Conservation (phyloP, 2,888 invertebrate genomes). For the Hermaeophaga mercurialis region DNA sequence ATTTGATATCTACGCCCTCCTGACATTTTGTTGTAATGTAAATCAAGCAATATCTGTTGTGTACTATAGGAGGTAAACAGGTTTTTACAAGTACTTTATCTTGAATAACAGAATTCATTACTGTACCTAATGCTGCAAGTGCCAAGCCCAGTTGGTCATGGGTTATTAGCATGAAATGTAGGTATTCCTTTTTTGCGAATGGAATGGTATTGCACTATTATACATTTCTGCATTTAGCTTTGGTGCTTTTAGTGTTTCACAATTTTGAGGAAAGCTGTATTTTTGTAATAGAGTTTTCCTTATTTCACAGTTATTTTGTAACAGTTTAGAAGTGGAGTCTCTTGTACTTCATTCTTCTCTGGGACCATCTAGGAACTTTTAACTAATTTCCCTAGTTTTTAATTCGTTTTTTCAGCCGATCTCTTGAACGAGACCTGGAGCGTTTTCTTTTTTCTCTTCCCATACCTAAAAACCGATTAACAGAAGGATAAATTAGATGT, state of each 20-base stretch:
- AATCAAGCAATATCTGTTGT: background rate
- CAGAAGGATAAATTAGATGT: background rate
- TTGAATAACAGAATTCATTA: background rate
- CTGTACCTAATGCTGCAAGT: slow-evolving; percentile 1
- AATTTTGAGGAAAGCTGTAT: background rate
- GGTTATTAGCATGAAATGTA: background rate
- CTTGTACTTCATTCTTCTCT: background rate
- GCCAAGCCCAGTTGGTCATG: background rate
- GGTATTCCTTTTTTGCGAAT: background rate
- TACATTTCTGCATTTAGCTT: background rate
- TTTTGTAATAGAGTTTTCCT: background rate
- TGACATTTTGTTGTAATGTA: background rate
- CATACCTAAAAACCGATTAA: slow-evolving; percentile 1
- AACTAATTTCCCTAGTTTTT: background rate
- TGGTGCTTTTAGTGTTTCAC: background rate
- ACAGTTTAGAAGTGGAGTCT: background rate
- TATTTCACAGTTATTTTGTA: background rate
- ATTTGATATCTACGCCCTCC: background rate
- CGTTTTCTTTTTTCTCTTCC: background rate
- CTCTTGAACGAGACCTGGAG: background rate
- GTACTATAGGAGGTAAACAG: background rate
- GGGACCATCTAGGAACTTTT: background rate
- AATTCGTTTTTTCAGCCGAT: background rate
- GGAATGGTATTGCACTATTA: background rate
- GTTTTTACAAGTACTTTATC: background rate